These are phyloP conservation scores for Edolisoma coerulescens DNA, from an alignment of 2,113 vertebrate genomes.

Conservation along the genomic window DNA sequence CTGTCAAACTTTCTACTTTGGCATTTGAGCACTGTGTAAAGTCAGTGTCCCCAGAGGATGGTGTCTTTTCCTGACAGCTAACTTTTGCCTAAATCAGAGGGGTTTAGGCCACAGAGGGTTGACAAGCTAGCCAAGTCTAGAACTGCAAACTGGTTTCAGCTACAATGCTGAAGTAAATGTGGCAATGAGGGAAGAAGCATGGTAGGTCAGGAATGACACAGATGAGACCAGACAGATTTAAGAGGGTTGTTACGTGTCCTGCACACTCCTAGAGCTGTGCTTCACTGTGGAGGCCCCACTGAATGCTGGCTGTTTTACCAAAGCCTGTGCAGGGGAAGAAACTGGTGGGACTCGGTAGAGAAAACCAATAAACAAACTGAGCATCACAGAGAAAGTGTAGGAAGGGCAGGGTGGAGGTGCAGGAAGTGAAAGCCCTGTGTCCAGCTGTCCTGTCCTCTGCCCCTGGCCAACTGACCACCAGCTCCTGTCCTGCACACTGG, in stretches of 20 bases:
- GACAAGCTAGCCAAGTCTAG: neutral
- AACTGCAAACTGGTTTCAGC: neutral
- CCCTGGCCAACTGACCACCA: accelerated
- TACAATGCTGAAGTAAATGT: neutral
- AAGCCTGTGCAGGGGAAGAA: neutral
- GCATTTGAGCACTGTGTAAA: neutral
- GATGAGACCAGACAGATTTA: neutral
- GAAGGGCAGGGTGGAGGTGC: neutral
- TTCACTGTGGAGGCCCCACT: neutral
- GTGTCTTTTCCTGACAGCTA: neutral
- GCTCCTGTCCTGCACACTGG: neutral
- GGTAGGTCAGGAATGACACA: accelerated
- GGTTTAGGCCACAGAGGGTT: neutral
- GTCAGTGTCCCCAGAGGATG: neutral
- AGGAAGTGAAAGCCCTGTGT: neutral
- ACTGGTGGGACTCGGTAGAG: neutral
- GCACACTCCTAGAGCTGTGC: accelerated
- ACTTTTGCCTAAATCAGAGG: neutral
- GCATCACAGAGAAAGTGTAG: neutral
- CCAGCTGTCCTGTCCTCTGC: neutral
- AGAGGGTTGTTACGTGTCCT: neutral
- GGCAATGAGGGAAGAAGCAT: neutral
- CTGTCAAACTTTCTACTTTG: neutral
- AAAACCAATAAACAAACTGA: neutral
- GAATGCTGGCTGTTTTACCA: neutral